Percentiles rank a stretch among this genome's conserved stretches.
phyloP scores from a whole-genome alignment of 2,888 invertebrate species.

The Ornithoptera priamus region DNA sequence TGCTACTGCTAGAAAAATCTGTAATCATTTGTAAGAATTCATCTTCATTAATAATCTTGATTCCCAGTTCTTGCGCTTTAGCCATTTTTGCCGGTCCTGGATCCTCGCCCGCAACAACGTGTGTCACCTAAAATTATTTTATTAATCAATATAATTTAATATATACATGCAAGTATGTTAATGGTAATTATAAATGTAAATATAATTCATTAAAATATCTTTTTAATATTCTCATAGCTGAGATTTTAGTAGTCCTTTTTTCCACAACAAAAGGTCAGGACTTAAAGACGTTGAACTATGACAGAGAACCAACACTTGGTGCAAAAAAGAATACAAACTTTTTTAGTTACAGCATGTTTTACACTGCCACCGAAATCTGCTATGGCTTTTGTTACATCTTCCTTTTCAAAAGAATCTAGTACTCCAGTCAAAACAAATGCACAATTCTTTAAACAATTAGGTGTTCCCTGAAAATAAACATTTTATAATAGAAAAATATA shows the following conservation, averaged over 20 bases:
- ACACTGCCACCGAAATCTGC: constrained; percentile 90
- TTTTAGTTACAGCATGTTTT: constrained; percentile 86
- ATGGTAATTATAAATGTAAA: no score
- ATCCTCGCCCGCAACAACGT: constrained; percentile 91
- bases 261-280: no score
- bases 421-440: constrained; percentile 92
- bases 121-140: constrained; percentile 79
- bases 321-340: constrained; percentile 66
- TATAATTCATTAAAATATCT: no score
- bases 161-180: no score
- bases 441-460: constrained; percentile 84
- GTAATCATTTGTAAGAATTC: constrained; percentile 89
- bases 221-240: no score
- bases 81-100: constrained; percentile 91
- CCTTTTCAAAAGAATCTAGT: constrained; percentile 91
- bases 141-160: background rate
- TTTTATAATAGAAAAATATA: background rate
- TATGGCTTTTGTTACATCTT: constrained; percentile 87
- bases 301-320: no score
- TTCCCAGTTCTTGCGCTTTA: constrained; percentile 85
- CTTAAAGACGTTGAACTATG: no score
- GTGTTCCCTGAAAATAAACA: constrained; percentile 78
- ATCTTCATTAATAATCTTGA: constrained; percentile 90
- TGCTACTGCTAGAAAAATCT: constrained; percentile 64
- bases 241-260: no score